Conservation (phyloP, 1,140 invertebrate species). For the Lethrus apterus region DNA sequence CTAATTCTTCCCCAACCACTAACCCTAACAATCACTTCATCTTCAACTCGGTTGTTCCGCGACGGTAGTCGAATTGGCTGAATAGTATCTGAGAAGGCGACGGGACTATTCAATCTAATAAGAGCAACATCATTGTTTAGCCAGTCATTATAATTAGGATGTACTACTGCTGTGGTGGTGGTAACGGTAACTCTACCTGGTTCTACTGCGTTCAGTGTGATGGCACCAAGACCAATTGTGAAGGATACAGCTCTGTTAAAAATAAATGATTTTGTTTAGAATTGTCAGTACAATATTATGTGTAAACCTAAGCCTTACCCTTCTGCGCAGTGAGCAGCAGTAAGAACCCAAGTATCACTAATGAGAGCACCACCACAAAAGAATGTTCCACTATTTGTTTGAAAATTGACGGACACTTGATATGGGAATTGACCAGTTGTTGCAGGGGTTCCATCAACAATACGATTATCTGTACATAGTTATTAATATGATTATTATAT, state of each 20-base stretch:
- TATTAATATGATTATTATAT: no score
- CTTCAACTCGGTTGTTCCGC: no score
- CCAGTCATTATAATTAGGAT: neutral
- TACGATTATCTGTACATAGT: neutral
- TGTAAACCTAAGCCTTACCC: constrained; percentile 4
- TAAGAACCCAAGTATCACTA: constrained; percentile 6
- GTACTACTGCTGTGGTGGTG: neutral
- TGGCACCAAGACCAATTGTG: neutral
- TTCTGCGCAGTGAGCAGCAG: constrained; percentile 2
- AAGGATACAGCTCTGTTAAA: neutral
- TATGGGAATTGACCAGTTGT: neutral
- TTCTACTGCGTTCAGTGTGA: neutral
- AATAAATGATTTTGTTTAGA: neutral
- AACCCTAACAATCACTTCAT: no score
- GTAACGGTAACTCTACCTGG: neutral
- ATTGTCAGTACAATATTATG: neutral
- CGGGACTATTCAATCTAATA: neutral
- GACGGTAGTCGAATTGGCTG: no score
- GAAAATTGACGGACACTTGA: neutral
- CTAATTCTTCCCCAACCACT: no score
- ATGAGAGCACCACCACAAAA: constrained; percentile 4
- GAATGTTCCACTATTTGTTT: neutral
- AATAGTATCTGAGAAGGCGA: neutral
- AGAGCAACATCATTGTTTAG: neutral
- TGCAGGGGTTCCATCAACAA: neutral